phyloP scores from a whole-genome alignment of 1,140 invertebrate species.

The Melanaphis sacchari region DNA sequence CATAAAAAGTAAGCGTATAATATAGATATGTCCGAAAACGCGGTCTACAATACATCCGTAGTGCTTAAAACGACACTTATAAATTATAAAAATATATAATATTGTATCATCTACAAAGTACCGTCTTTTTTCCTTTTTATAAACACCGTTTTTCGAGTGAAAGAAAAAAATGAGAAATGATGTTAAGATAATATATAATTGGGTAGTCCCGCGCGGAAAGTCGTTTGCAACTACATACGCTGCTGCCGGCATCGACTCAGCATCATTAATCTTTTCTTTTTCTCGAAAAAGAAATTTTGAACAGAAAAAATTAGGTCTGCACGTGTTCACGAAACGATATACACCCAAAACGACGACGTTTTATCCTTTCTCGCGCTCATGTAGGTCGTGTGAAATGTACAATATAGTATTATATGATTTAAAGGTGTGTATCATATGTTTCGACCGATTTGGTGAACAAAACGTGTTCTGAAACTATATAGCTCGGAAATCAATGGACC shows the following conservation, averaged over 20 bases:
- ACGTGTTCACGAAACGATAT: slow-evolving; percentile 30
- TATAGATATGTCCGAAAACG: background rate
- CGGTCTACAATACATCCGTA: background rate
- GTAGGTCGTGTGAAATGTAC: background rate
- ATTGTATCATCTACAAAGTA: background rate
- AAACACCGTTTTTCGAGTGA: slow-evolving; percentile 13
- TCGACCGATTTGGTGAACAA: background rate
- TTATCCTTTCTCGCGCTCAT: background rate
- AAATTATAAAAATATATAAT: background rate
- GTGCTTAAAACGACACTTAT: background rate
- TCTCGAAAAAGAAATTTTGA: slow-evolving; percentile 3
- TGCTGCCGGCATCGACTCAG: background rate
- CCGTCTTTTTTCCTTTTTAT: background rate
- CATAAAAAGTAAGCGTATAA: background rate
- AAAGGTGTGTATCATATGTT: background rate
- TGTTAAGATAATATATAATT: slow-evolving; percentile 29
- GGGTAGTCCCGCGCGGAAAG: slow-evolving; percentile 10
- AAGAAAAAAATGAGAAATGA: slow-evolving; percentile 39
- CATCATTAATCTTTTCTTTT: slow-evolving; percentile 42
- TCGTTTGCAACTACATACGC: background rate
- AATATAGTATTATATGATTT: background rate
- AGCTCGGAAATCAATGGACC: background rate
- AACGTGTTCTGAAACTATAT: background rate
- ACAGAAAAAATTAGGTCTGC: slow-evolving; percentile 30
- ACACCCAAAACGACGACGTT: background rate